Base-by-base conservation (phyloP, 2,888 invertebrate genomes). In the Cylindroiulus punctatus region DNA sequence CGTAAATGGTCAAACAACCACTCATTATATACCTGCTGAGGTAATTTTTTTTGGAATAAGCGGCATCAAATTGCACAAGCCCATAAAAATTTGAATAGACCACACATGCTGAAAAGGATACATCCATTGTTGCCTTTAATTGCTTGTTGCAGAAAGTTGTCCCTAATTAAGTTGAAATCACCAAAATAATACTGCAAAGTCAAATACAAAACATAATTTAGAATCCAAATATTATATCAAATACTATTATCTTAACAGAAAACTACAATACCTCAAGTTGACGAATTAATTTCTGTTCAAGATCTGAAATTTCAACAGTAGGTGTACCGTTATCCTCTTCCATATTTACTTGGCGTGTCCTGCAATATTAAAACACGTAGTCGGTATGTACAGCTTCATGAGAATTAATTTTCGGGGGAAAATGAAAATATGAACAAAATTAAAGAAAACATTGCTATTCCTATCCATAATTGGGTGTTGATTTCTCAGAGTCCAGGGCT, bases 111-210 rank as follows among this genome's bases (percentile, higher is more conserved):
- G 26, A 40, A 88, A 90, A 90, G 89, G 89, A 90, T 90, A 92
- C 92, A 93, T 88, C 92, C 98, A 86, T 97, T 96, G 88, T 97
- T 96, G 88, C 96, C 92, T 88, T 94, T 94, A 0, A 96, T 93
- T 91, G 97, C 95, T 88, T 96, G 96, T 89, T 94, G 94, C n/a
- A 99, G 92, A 90, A 98, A 99, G 91, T 96, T 97, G 91, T 99
- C 99, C 87, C 95, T 93, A 0, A 95, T 94, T 85, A 99, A 92
- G 91, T 99, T 99, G 7, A 95, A 93, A 91, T 99, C 97, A 85
- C 99, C 98, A 92, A 96, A 96, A 90, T 93, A 95, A 90, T 93
- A 95, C 93, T 94, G 90, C 89, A 85, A 87, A 86, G 88, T 87
- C 32, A 82, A 40, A 40, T 36, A 2, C 40, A 83, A 83, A 40